phyloP scores from a whole-genome alignment of 2,888 invertebrate species.

The Cephus spinipes region DNA sequence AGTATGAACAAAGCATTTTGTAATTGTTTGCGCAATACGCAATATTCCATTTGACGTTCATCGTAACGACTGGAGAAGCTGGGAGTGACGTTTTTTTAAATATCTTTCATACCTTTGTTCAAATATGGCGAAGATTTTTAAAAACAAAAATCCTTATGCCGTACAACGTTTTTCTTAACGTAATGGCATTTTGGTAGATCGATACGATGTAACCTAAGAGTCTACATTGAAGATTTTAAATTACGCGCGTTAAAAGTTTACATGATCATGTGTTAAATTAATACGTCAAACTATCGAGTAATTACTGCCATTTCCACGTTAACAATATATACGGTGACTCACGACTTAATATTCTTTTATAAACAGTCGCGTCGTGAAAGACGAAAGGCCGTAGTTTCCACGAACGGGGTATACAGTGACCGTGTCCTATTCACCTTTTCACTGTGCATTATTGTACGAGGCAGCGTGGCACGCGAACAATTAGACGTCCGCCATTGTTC shows the following conservation, averaged over 20 bases:
- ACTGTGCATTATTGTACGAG: not conserved
- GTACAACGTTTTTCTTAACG: too few relatives aligned
- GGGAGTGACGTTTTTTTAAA: too few relatives aligned
- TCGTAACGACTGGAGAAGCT: not conserved
- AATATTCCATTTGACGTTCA: not conserved
- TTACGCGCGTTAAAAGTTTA: not conserved
- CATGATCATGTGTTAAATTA: not conserved
- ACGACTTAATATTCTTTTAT: slow-evolving; percentile 24
- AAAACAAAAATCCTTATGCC: not conserved
- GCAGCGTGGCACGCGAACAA: not conserved
- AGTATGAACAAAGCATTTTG: too few relatives aligned
- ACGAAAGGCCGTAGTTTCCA: slow-evolving; percentile 63
- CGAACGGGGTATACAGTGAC: not conserved
- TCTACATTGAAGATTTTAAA: not conserved
- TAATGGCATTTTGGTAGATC: not conserved
- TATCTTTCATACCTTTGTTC: not conserved
- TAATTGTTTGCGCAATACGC: too few relatives aligned
- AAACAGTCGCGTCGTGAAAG: slow-evolving; percentile 40
- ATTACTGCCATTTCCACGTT: not conserved
- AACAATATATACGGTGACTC: not conserved
- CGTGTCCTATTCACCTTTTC: not conserved
- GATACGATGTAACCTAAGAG: not conserved
- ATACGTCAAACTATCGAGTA: not conserved
- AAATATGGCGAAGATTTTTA: not conserved
- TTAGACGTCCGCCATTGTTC: not conserved